A percentile compares a stretch with the other conserved stretches of the same genome.
These are phyloP conservation scores for Chaetorhynchus papuensis DNA, from an alignment of 2,113 vertebrate genomes.

Conservation along the genomic window DNA sequence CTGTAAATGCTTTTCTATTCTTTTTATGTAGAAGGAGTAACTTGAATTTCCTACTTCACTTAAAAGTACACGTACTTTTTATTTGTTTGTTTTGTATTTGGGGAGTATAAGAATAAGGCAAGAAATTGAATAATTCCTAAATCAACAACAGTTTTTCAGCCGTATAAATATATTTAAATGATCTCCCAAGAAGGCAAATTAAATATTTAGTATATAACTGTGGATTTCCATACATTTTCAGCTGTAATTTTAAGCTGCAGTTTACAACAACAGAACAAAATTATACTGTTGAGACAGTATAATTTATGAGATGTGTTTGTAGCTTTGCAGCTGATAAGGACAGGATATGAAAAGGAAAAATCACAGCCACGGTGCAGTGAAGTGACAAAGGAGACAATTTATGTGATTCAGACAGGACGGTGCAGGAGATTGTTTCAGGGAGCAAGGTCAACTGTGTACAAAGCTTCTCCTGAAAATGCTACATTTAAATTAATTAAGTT, in stretches of 20 bases:
- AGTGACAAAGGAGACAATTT: background rate
- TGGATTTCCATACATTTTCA: background rate
- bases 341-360: background rate
- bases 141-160: background rate
- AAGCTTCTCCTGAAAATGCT: background rate
- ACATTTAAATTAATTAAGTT: background rate
- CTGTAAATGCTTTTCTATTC: background rate
- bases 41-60: background rate
- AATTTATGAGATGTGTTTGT: background rate
- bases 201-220: background rate
- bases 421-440: background rate
- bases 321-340: background rate
- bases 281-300: background rate
- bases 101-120: background rate
- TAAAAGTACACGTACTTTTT: background rate
- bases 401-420: background rate
- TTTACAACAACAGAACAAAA: background rate
- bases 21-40: background rate
- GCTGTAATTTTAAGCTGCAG: background rate
- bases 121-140: background rate
- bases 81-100: background rate
- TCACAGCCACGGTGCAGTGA: background rate
- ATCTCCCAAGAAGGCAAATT: background rate
- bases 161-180: background rate
- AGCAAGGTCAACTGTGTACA: background rate